Base-by-base conservation (phyloP, 2,797 vertebrate species). In the Pipistrellus nathusii region DNA sequence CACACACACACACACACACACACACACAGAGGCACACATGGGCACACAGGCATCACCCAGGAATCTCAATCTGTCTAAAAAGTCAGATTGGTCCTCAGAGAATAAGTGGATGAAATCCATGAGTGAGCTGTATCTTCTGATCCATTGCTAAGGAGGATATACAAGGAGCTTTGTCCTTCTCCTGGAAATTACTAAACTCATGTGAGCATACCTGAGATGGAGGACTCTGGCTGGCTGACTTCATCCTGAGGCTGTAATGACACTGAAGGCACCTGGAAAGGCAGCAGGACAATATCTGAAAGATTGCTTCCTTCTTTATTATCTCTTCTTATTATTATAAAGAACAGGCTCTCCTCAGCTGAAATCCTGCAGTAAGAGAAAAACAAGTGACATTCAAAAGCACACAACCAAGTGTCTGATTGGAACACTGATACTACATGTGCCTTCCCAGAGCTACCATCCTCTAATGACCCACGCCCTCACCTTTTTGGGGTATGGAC, bases 341-440 rank as follows among this genome's bases (percentile, higher is more conserved):
- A 96, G 93, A 95, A 62, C 96, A 89, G 75, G 92, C 92, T 96
- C 68, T 95, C 84, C 95, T 96, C 93, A 69, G 87, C 92, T 94
- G 93, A 93, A 93, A 93, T 93, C 95, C 90, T 91, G 72, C 55
- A 90, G 96, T 96, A 82, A 94, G 95, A 94, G 95, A 94, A 85
- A 59, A 86, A 97, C 88, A 97, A 98, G 96, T 97, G 93, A 85
- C 96, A 97, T 94, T 87, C 96, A 95, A 88, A 95, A 90, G 32
- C 95, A 90, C 88, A 46, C 82, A 97, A 96, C 93, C 97, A 98
- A 98, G 90, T 87, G 69, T 97, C 96, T 97, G 93, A 93, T 97
- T 97, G 97, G 88, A 95, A 97, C 96, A 88, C 83, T 93, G 38
- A 95, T 81, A 85, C 95, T 91, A 93, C 97, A 93, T 25, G 0